Base-by-base conservation (phyloP, 2,113 vertebrate genomes). In the Chloroceryle aenea region DNA sequence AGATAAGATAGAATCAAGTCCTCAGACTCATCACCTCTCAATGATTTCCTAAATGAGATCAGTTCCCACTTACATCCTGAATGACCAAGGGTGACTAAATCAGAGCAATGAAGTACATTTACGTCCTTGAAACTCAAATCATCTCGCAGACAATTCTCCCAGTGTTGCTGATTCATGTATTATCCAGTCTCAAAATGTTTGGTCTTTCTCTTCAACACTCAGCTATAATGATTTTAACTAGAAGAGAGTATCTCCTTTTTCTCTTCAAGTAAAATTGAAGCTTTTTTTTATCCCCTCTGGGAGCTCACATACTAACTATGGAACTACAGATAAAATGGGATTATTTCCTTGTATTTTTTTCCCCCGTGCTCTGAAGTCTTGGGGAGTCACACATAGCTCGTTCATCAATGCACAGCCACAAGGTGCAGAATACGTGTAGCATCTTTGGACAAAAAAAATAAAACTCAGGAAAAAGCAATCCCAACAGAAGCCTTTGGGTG, bases 1-100 rank as follows among this genome's bases (percentile, higher is more conserved):
- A 95, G 94, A 94, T 96, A 97, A 96, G 96, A 96, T 96, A 96
- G 84, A 96, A 97, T 96, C 95, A 93, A 88, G 93, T 55, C 95
- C 79, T 96, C 75, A 95, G 90, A 95, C 90, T 95, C 93, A 96
- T 94, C 95, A 92, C 61, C 85, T 95, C 95, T 86, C 96, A 97
- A 78, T 80, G 93, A 94, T 93, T 96, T 96, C 96, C 93, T 96
- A 96, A 95, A 96, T 96, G 90, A 95, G 95, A 96, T 96, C 96
- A 89, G 93, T 93, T 97, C 79, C 93, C 90, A 92, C 95, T 97
- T 93, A 96, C 86, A 92, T 94, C 64, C 88, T 93, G 92, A 93
- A 94, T 89, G 92, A 95, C 95, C 93, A 95, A 91, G 94, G 91
- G 91, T 95, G 96, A 93, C 95, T 96, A 93, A 94, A 94, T 96